Percentiles rank a stretch among this genome's conserved stretches.
Evolutionary conservation across 2,113 vertebrate genomes (phyloP).

Genomic region (Lophura nycthemera): DNA sequence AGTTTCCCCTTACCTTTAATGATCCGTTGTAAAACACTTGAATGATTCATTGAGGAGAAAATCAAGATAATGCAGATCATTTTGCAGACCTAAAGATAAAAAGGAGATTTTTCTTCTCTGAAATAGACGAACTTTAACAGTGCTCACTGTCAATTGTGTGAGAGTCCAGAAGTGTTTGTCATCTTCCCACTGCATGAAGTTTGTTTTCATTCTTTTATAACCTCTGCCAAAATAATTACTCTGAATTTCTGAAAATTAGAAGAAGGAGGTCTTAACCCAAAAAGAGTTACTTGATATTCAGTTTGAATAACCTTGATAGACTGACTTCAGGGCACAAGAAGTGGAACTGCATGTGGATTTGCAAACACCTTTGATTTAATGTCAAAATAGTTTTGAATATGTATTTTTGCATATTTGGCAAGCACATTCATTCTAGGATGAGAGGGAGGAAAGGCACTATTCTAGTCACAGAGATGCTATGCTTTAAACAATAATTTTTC

Average conservation of each 20-base stretch:
- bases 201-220: neutral
- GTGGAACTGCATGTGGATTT: neutral
- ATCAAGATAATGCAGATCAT: neutral
- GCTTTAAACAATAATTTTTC: neutral
- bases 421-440: neutral
- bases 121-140: neutral
- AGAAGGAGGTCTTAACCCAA: neutral
- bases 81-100: neutral
- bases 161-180: neutral
- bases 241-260: conserved; percentile 12
- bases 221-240: conserved; percentile 7
- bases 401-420: neutral
- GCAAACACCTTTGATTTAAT: conserved; percentile 8
- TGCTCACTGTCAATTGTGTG: neutral
- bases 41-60: conserved; percentile 13
- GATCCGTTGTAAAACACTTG: neutral
- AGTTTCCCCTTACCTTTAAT: conserved; percentile 24
- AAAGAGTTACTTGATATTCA: neutral
- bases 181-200: neutral
- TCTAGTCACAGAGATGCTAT: neutral
- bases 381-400: neutral
- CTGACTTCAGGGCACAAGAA: neutral
- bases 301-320: neutral
- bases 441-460: neutral
- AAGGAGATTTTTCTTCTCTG: neutral